Conservation (phyloP, 37 sponge, comb jelly and placozoan genomes). For the Tethya wilhelma region DNA sequence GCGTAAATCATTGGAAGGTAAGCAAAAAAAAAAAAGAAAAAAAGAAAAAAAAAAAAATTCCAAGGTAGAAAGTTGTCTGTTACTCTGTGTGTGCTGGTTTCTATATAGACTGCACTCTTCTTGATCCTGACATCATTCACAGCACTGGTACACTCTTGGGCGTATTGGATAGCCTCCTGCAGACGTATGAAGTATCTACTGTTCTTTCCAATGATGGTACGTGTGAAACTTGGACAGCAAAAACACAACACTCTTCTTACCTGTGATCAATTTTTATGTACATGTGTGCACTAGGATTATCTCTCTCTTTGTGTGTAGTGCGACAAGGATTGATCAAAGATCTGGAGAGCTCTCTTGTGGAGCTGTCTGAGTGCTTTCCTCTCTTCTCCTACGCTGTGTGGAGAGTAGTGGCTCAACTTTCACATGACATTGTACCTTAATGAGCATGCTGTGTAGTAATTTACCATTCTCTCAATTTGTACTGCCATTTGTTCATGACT, state of each 20-base stretch:
- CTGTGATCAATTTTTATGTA: background rate
- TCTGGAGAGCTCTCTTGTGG: slow-evolving; percentile 25
- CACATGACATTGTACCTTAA: no score
- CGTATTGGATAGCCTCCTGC: slow-evolving; percentile 15
- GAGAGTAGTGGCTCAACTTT: slow-evolving; percentile 27
- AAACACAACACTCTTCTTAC: no score
- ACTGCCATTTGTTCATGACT: no score
- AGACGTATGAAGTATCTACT: slow-evolving; percentile 4
- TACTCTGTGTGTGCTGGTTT: no score
- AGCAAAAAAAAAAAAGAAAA: no score
- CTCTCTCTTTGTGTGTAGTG: slow-evolving; percentile 1
- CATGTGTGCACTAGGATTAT: background rate
- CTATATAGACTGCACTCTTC: background rate
- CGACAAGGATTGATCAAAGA: background rate
- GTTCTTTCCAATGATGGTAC: background rate
- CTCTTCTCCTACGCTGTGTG: slow-evolving; percentile 54
- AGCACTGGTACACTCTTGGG: background rate
- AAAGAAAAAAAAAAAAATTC: no score
- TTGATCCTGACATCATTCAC: background rate
- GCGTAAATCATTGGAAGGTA: no score
- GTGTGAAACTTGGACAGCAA: no score
- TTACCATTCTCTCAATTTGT: no score
- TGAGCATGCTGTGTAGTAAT: no score
- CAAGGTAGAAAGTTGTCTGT: no score
- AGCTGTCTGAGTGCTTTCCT: slow-evolving; percentile 27